Evolutionary conservation across 2,113 vertebrate species (phyloP).

Genomic region (Amphilophus citrinellus): DNA sequence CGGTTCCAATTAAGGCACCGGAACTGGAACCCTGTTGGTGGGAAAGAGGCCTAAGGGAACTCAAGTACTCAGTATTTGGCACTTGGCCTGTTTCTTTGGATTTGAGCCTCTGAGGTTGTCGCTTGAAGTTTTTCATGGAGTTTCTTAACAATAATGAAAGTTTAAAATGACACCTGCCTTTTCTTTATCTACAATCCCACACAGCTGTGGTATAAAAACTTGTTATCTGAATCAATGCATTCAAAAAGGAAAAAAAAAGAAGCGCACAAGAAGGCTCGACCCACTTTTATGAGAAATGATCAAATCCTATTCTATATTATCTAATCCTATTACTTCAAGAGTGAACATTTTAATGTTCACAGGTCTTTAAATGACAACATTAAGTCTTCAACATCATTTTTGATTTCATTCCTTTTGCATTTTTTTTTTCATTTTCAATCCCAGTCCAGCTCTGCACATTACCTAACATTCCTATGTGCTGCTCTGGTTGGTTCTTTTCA

Average conservation of each 20-base stretch:
- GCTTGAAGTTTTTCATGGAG: not conserved
- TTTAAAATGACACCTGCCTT: not conserved
- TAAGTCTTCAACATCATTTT: not conserved
- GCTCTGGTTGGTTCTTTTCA: constrained; percentile 7
- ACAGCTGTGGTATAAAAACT: not conserved
- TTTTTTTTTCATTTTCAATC: not conserved
- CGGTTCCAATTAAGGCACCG: no score
- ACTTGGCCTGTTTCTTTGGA: not conserved
- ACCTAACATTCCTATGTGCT: not conserved
- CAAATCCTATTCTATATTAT: not conserved
- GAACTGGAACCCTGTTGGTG: no score
- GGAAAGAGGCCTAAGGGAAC: not conserved
- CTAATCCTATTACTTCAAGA: not conserved
- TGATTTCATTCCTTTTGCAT: not conserved
- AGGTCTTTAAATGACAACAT: not conserved
- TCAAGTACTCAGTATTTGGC: not conserved
- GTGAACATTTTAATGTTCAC: not conserved
- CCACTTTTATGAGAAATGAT: not conserved
- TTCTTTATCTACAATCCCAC: not conserved
- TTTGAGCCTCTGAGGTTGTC: not conserved
- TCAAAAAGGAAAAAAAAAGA: no score
- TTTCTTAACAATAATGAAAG: not conserved
- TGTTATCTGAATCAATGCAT: not conserved
- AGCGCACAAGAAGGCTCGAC: no score
- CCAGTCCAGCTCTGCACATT: not conserved